phyloP scores from a whole-genome alignment of 2,888 invertebrate genomes.

The Melanchra persicariae region DNA sequence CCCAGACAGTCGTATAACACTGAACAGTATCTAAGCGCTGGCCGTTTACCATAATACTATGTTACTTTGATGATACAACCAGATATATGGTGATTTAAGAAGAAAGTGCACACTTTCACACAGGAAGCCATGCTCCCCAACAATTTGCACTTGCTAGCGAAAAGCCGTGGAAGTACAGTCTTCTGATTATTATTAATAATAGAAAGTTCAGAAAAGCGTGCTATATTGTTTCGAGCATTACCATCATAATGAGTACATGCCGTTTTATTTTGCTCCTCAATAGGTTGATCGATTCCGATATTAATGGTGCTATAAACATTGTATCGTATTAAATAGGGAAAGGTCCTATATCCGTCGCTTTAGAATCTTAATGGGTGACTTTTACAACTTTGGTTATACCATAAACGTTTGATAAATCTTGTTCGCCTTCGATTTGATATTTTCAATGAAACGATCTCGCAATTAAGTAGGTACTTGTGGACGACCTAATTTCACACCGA shows the following conservation, averaged over 20 bases:
- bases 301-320: constrained; percentile 54
- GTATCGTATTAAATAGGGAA: constrained; percentile 40
- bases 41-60: constrained; percentile 61
- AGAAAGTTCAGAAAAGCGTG: constrained; percentile 68
- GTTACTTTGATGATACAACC: constrained; percentile 61
- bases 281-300: constrained; percentile 26
- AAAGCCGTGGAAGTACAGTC: constrained; percentile 45
- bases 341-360: constrained; percentile 40
- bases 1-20: constrained; percentile 29
- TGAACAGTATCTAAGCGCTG: constrained; percentile 38
- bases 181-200: constrained; percentile 71
- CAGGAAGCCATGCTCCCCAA: constrained; percentile 70
- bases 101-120: constrained; percentile 76
- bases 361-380: constrained; percentile 36
- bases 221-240: constrained; percentile 55
- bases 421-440: constrained; percentile 26
- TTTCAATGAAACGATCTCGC: constrained; percentile 47
- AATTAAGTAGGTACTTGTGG: constrained; percentile 27
- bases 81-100: constrained; percentile 66
- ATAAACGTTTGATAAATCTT: constrained; percentile 49
- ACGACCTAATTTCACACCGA: constrained; percentile 50
- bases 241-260: constrained; percentile 37
- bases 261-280: constrained; percentile 46
- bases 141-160: constrained; percentile 71
- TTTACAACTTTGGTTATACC: constrained; percentile 42